Percentiles rank a stretch among this genome's conserved stretches.
phyloP scores from a whole-genome alignment of 1,140 invertebrate species.

The Pogonomyrmex californicus region DNA sequence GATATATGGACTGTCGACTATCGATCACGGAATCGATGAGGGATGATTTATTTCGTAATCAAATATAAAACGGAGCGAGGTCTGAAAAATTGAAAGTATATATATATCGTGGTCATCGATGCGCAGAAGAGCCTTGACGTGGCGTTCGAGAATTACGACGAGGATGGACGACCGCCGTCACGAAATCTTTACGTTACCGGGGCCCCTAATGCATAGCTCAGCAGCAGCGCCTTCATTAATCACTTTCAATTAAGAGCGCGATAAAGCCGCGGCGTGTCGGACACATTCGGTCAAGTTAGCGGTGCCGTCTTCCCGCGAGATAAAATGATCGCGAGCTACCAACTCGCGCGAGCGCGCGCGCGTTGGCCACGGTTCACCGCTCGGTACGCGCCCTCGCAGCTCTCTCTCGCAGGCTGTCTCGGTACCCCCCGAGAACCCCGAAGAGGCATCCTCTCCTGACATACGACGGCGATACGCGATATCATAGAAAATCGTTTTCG shows the following conservation, averaged over 20 bases:
- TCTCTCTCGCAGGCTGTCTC: not conserved
- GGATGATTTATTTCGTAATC: slow-evolving; percentile 23
- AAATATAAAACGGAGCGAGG: not conserved
- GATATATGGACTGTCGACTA: not conserved
- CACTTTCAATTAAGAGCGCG: slow-evolving; percentile 61
- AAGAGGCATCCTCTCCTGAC: slow-evolving; percentile 12
- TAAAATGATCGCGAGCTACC: slow-evolving; percentile 47
- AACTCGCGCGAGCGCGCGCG: slow-evolving; percentile 5
- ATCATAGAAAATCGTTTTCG: slow-evolving; percentile 72
- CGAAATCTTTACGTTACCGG: slow-evolving; percentile 19
- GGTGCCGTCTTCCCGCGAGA: slow-evolving; percentile 50
- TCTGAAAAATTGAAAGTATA: not conserved
- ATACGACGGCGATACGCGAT: slow-evolving; percentile 66
- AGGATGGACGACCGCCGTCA: slow-evolving; percentile 25
- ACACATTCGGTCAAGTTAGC: slow-evolving; percentile 62
- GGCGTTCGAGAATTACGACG: slow-evolving; percentile 12
- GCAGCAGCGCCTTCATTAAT: slow-evolving; percentile 41
- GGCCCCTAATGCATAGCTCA: slow-evolving; percentile 9
- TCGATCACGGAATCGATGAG: slow-evolving; percentile 1
- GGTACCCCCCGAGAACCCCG: not conserved
- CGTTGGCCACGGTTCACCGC: slow-evolving; percentile 32
- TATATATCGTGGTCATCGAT: not conserved
- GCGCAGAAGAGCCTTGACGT: slow-evolving; percentile 11
- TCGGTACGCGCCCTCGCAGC: slow-evolving; percentile 20
- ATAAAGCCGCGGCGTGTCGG: slow-evolving; percentile 43